These are phyloP conservation scores for Lethrus apterus DNA, from an alignment of 1,140 invertebrate species.

Conservation along the genomic window DNA sequence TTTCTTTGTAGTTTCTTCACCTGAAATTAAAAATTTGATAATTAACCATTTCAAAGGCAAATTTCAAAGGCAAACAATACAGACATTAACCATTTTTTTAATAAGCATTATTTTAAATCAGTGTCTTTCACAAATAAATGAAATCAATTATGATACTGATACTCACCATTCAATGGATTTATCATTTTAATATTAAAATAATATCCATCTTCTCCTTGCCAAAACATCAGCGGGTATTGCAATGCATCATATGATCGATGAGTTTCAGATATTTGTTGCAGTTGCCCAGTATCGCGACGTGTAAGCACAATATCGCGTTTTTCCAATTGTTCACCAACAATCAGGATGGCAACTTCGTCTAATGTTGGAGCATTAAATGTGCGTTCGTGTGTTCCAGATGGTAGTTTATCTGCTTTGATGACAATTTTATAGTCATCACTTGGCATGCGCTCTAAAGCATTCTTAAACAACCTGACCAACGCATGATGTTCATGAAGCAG, in stretches of 20 bases:
- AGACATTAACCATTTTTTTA: too few species aligned
- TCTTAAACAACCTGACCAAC: slow-evolving; percentile 20
- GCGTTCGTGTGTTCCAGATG: slow-evolving; percentile 6
- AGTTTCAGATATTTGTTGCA: slow-evolving; percentile 20
- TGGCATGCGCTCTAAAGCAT: slow-evolving; percentile 2
- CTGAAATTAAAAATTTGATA: too few species aligned
- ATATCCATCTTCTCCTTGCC: slow-evolving; percentile 45
- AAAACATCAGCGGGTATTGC: slow-evolving; percentile 47
- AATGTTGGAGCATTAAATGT: slow-evolving; percentile 32
- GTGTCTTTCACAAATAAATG: too few species aligned
- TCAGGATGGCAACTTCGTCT: slow-evolving; percentile 27
- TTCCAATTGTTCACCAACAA: slow-evolving; percentile 38
- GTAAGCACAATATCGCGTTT: slow-evolving; percentile 42
- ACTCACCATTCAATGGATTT: slow-evolving; percentile 32
- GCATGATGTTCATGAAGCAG: slow-evolving; percentile 22
- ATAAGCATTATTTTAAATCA: too few species aligned
- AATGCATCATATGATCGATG: too few species aligned
- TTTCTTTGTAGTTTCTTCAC: slow-evolving; percentile 1
- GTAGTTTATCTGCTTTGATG: slow-evolving; percentile 10
- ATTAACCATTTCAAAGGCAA: too few species aligned
- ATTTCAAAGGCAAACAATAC: too few species aligned
- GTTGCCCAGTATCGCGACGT: slow-evolving; percentile 29
- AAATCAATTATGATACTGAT: too few species aligned
- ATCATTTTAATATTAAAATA: slow-evolving; percentile 38
- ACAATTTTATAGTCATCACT: slow-evolving; percentile 2